Percentiles rank a stretch among this genome's conserved stretches.
These are phyloP conservation scores for Varanus komodoensis DNA, from an alignment of 2,113 vertebrate genomes.

Conservation along the genomic window DNA sequence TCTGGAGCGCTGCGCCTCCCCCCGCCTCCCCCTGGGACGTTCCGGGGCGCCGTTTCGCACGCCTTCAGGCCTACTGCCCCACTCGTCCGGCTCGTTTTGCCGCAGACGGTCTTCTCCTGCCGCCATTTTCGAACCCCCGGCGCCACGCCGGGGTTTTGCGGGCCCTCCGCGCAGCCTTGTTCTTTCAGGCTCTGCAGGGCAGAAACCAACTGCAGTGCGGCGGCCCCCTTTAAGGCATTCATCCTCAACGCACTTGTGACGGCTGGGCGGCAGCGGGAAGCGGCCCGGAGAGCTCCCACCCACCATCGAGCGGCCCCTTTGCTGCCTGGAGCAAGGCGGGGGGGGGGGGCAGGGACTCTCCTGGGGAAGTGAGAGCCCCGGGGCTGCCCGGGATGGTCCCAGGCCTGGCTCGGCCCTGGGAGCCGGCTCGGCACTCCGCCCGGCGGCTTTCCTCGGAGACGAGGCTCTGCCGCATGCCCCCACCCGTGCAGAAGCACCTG, in stretches of 20 bases:
- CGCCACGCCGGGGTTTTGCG: not conserved
- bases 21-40: not conserved
- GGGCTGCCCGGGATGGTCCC: not conserved
- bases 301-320: constrained; percentile 14
- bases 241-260: constrained; percentile 38
- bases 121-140: not conserved
- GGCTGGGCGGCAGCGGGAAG: not conserved
- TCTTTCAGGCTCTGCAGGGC: constrained; percentile 28
- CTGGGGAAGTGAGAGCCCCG: not conserved
- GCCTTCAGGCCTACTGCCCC: not conserved
- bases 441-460: too few species aligned
- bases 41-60: not conserved
- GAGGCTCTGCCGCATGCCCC: too few species aligned
- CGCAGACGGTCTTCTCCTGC: not conserved
- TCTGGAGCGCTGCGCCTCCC: not conserved
- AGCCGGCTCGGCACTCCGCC: too few species aligned
- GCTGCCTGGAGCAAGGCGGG: not conserved
- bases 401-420: too few species aligned
- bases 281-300: not conserved
- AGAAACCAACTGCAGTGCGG: not conserved
- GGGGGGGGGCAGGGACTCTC: not conserved
- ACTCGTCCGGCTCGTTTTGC: not conserved
- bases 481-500: too few species aligned
- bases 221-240: constrained; percentile 37
- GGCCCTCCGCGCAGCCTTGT: constrained; percentile 16